Evolutionary conservation across 35 echinoderm and acorn worm species (phyloP), one percentile per base, ranked within the genome.

Genomic region (Eucidaris tribuloides): DNA sequence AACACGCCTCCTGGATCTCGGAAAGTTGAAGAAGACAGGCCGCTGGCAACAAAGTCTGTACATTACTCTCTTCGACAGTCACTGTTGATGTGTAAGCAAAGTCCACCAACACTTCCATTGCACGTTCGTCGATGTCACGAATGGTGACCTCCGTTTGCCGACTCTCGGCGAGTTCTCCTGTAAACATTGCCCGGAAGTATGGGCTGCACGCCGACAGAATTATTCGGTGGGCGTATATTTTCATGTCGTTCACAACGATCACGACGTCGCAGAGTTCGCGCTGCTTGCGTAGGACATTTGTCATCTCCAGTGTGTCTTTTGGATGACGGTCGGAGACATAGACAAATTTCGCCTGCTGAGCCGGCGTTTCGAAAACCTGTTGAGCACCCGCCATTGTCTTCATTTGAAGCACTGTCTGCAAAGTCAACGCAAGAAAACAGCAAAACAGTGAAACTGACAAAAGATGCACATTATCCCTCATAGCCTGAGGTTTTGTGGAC

Each of bases 171-270:
- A 99, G 76, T 70, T 99, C 96, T 5, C 96, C 96, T 0, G 96
- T 99, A 48, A 99, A 99, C 96, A 99, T 99, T 46, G 96, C 96
- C 46, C 87, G 90, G 60, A 99, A 99, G 50, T 99, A 99, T 1
- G 96, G 96, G 52, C 96, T 99, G 77, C 91, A 93, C 3, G 96
- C 96, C 0, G 96, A 99, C 71, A 99, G 52, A 29, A 99, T 93
- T 30, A 99, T 99, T n/a, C 96, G 83, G 42, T 99, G 96, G 14
- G 96, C 96, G 76, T 90, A 99, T 36, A 99, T 99, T 77, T 92
- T 92, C 22, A 63, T 99, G 31, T 93, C 86, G 31, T 89, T 82
- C 35, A 93, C 90, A 14, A 84, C 76, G 44, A 99, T 93, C 35
- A 93, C 90, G 39, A 99, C 96, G 62, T 99, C 96, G 64, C 96